Evolutionary conservation across 2,113 vertebrate genomes (phyloP).

Genomic region (Sisor rabdophorus): DNA sequence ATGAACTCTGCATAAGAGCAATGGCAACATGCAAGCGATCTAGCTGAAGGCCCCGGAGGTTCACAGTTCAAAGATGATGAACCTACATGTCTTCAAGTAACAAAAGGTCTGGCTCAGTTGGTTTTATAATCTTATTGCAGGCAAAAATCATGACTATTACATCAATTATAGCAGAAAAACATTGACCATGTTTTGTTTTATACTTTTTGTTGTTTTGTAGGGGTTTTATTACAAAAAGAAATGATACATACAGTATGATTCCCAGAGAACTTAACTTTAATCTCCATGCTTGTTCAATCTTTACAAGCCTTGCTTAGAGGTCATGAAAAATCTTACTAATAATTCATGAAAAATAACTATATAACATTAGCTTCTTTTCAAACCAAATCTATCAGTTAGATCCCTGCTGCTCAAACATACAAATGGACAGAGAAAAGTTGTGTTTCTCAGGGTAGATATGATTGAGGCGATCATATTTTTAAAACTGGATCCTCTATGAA

Average conservation of each 20-base stretch:
- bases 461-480: conserved; percentile 45
- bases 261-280: conserved; percentile 14
- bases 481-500: conserved; percentile 47
- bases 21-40: conserved; percentile 28
- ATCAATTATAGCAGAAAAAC: conserved; percentile 31
- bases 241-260: conserved; percentile 30
- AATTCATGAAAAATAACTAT: conserved; percentile 25
- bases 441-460: conserved; percentile 18
- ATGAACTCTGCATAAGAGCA: conserved; percentile 27
- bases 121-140: conserved; percentile 16
- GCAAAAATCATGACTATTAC: conserved; percentile 13
- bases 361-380: conserved; percentile 5
- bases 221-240: neutral
- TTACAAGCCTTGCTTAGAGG: conserved; percentile 7
- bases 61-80: neutral
- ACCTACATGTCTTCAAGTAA: conserved; percentile 39
- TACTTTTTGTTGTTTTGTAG: neutral
- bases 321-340: neutral
- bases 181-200: neutral
- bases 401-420: conserved; percentile 11
- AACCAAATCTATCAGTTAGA: conserved; percentile 11
- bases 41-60: conserved; percentile 25
- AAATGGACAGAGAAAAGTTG: conserved; percentile 33
- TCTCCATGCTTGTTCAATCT: conserved; percentile 40
- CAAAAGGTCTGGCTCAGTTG: conserved; percentile 46